Evolutionary conservation across 1,140 invertebrate species (phyloP), one percentile per base, ranked within the genome.

Genomic region (Paraescarpia echinospica): DNA sequence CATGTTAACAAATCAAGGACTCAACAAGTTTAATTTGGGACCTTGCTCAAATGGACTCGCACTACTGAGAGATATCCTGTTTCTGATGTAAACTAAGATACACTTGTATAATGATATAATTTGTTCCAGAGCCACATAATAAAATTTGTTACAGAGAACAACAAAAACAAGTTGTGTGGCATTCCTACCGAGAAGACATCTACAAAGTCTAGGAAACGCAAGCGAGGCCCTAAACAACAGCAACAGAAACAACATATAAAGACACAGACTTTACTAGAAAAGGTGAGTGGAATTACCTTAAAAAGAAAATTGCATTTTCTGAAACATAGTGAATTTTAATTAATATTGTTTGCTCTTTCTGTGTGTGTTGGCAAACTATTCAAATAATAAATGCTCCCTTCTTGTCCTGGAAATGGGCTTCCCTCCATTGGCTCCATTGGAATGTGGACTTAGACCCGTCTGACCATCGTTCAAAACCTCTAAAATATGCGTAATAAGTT

Each of bases 141-240:
- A 88, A 31, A n/a, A n/a, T n/a, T n/a, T n/a, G n/a, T n/a, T 31
- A 33, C 35, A 35, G 35, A n/a, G 59, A 89, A 89, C 59, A 59
- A 89, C 33, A 33, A 77, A 31, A 35, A 33, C 88, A 27, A 77
- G 59, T 18, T 77, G 22, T 31, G 27, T 77, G 59, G 59, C 59
- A 77, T 77, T 31, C 14, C 59, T 77, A 31, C 22, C 59, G 8
- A 77, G 59, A 77, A 77, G 34, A 92, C 59, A 35, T 77, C 93
- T 14, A 94, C 93, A 33, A 33, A 93, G 48, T 92, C 93, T 2
- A 92, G 93, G 89, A 94, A 92, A 92, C 93, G 93, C 88, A 90
- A 93, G 41, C 41, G 33, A 92, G n/a, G 41, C 90, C 77, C n/a
- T 33, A 89, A 33, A 89, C 89, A 33, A n/a, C 34, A 91, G 34